A percentile compares a stretch with the other conserved stretches of the same genome.
These are phyloP conservation scores for Alviniconcha strummeri DNA, from an alignment of 2,888 invertebrate species.

Conservation along the genomic window DNA sequence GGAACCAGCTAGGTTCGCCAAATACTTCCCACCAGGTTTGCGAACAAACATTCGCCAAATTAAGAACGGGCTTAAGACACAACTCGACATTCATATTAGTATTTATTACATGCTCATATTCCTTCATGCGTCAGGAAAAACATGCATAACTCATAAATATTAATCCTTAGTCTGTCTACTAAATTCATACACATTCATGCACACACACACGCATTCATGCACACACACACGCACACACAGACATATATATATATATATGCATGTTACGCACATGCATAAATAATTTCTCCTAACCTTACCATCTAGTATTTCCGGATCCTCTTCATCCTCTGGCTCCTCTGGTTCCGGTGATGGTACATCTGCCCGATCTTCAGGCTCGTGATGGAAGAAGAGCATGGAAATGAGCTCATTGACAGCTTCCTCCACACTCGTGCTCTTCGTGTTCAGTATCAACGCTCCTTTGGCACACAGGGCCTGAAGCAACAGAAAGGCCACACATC, in stretches of 20 bases:
- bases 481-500: neutral
- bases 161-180: too few relatives aligned
- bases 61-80: too few relatives aligned
- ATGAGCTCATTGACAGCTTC: conserved; percentile 81
- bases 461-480: conserved; percentile 80
- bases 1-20: too few relatives aligned
- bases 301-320: neutral
- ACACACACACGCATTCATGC: neutral
- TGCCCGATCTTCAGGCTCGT: neutral
- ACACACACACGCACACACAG: conserved; percentile 1
- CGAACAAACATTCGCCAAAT: neutral
- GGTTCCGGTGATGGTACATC: neutral
- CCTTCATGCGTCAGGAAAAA: too few relatives aligned
- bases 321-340: neutral
- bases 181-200: neutral
- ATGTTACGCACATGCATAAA: neutral
- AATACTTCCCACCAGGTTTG: too few relatives aligned
- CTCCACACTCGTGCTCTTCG: conserved; percentile 78
- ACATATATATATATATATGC: neutral
- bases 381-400: conserved; percentile 67
- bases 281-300: too few relatives aligned
- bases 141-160: too few relatives aligned
- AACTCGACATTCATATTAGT: too few relatives aligned
- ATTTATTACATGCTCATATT: too few relatives aligned
- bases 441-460: conserved; percentile 67